A percentile compares a stretch with the other conserved stretches of the same genome.
Conservation (phyloP, 1,140 invertebrate genomes). For the Drosophila asahinai region DNA sequence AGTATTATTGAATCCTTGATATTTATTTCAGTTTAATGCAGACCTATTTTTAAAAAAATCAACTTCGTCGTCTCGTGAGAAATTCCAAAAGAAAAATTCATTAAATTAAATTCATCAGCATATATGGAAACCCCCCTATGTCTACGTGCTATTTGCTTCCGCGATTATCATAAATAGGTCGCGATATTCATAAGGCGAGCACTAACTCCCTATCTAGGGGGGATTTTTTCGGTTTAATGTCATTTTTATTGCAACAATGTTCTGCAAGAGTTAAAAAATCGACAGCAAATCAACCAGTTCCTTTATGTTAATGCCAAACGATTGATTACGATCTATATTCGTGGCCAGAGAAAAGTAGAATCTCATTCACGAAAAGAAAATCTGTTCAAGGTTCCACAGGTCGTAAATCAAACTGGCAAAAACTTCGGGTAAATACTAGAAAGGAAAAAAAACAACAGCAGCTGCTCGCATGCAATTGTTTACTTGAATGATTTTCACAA, state of each 20-base stretch:
- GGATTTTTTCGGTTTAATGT: constrained; percentile 4
- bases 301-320: background rate
- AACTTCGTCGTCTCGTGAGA: too few relatives aligned
- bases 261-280: background rate
- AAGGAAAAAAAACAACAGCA: constrained; percentile 21
- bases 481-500: constrained; percentile 62
- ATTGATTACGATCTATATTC: background rate
- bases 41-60: too few relatives aligned
- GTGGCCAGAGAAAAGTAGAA: background rate
- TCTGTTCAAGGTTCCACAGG: constrained; percentile 33
- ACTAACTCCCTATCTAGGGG: background rate
- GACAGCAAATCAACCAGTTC: background rate
- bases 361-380: constrained; percentile 17
- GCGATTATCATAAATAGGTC: constrained; percentile 7
- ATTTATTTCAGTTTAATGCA: background rate
- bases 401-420: constrained; percentile 51
- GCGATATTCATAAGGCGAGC: constrained; percentile 4
- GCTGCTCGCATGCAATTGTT: constrained; percentile 55
- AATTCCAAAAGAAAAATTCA: too few relatives aligned
- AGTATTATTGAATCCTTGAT: too few relatives aligned
- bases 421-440: constrained; percentile 20
- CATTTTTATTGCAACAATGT: constrained; percentile 7
- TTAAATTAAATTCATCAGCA: background rate
- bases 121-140: background rate
- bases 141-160: constrained; percentile 2